A percentile compares a stretch with the other conserved stretches of the same genome.
phyloP scores from a whole-genome alignment of 2,888 invertebrate genomes.

The Erebia palarica region DNA sequence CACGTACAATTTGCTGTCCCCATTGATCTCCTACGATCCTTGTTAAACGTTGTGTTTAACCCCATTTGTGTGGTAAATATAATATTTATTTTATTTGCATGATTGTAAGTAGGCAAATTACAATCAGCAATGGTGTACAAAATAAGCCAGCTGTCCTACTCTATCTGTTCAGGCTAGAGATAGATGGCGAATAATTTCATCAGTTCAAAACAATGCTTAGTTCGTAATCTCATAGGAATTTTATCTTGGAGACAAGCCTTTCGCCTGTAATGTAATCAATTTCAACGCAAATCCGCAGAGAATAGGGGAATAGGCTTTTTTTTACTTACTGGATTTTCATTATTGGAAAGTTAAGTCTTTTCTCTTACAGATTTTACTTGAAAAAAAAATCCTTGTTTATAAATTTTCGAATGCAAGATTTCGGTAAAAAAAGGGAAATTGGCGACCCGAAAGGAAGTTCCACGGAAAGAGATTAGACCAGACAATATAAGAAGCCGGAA shows the following conservation, averaged over 20 bases:
- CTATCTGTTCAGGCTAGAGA: not conserved
- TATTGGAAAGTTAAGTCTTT: not conserved
- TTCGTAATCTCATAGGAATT: slow-evolving; percentile 6
- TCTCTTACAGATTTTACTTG: too few species aligned
- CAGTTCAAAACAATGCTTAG: slow-evolving; percentile 3
- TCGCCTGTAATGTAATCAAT: slow-evolving; percentile 11
- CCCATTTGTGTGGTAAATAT: slow-evolving; percentile 12
- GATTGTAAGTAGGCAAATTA: too few species aligned
- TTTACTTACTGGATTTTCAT: not conserved
- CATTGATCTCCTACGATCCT: slow-evolving; percentile 16
- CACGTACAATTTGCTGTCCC: slow-evolving; percentile 15
- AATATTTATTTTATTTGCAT: too few species aligned
- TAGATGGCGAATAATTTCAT: not conserved
- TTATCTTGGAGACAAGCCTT: slow-evolving; percentile 5
- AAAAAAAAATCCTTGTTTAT: too few species aligned
- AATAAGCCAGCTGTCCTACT: not conserved
- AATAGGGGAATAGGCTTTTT: not conserved
- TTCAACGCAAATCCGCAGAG: not conserved
- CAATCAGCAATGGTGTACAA: too few species aligned
- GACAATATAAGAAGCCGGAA: too few species aligned
- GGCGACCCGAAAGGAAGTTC: too few species aligned
- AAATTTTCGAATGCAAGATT: too few species aligned
- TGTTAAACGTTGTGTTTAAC: slow-evolving; percentile 10
- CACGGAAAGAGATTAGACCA: too few species aligned
- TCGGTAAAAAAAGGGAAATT: too few species aligned